phyloP scores from a whole-genome alignment of 2,797 vertebrate species.

The Threskiornis aethiopicus region DNA sequence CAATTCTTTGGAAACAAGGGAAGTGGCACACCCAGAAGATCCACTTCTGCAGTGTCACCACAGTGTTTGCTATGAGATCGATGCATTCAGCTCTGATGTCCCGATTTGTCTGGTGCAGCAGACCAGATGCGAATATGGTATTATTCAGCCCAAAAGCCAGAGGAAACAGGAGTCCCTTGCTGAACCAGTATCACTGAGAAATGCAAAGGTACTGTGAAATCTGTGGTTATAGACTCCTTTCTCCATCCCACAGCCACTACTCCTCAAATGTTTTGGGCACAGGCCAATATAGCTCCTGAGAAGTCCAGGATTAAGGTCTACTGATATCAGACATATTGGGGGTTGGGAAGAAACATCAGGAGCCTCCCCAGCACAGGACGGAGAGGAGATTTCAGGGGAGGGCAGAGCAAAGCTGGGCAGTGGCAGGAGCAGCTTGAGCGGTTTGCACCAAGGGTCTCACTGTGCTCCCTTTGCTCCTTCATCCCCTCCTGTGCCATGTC shows the following conservation, averaged over 20 bases:
- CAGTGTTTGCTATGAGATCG: not conserved
- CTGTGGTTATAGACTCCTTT: not conserved
- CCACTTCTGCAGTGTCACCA: not conserved
- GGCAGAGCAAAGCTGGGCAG: not conserved
- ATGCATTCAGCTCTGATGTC: not conserved
- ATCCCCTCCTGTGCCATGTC: not conserved
- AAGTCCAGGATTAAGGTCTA: not conserved
- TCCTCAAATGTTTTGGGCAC: not conserved
- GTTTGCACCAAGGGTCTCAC: rapidly evolving
- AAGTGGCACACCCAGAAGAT: not conserved
- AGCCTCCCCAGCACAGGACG: not conserved
- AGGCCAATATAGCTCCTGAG: too few relatives aligned
- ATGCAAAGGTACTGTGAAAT: not conserved
- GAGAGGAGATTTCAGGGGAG: not conserved
- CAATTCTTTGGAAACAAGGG: not conserved
- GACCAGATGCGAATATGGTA: not conserved
- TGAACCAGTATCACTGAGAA: not conserved
- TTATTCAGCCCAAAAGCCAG: not conserved
- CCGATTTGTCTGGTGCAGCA: not conserved
- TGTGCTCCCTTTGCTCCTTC: not conserved
- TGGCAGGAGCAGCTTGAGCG: not conserved
- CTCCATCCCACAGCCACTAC: not conserved
- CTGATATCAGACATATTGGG: not conserved
- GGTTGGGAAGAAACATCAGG: not conserved
- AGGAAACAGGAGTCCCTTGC: not conserved